Percentiles rank a stretch among this genome's conserved stretches.
Conservation (phyloP, 2,888 invertebrate species). For the Yponomeuta cagnagella region DNA sequence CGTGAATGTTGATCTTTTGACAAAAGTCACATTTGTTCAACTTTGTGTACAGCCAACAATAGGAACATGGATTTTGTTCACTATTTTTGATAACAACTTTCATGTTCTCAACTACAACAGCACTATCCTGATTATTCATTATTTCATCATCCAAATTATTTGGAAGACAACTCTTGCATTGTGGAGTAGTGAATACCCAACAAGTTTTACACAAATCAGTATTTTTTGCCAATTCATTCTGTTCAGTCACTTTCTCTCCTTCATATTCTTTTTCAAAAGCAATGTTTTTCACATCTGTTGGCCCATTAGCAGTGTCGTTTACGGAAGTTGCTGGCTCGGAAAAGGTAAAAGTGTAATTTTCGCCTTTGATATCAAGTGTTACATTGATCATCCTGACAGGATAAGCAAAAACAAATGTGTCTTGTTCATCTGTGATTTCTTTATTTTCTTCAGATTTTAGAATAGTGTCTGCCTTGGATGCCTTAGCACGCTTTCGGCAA, state of each 20-base stretch:
- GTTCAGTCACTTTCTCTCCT: neutral
- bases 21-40: constrained; percentile 37
- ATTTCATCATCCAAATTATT: neutral
- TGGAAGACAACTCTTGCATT: constrained; percentile 26
- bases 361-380: constrained; percentile 20
- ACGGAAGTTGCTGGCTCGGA: constrained; percentile 23
- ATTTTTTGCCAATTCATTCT: neutral
- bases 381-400: constrained; percentile 5
- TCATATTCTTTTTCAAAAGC: neutral
- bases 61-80: constrained; percentile 27
- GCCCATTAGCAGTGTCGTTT: constrained; percentile 11
- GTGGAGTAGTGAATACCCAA: constrained; percentile 32
- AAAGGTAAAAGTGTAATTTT: constrained; percentile 29
- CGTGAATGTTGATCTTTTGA: neutral
- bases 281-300: neutral
- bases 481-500: constrained; percentile 23
- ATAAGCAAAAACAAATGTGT: neutral
- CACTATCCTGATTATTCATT: neutral
- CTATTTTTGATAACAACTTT: neutral
- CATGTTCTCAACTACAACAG: neutral
- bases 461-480: neutral
- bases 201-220: constrained; percentile 25
- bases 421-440: neutral
- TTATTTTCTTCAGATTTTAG: neutral
- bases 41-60: constrained; percentile 41